Conservation (phyloP, 2,797 vertebrate genomes). For the Babyrousa celebensis region DNA sequence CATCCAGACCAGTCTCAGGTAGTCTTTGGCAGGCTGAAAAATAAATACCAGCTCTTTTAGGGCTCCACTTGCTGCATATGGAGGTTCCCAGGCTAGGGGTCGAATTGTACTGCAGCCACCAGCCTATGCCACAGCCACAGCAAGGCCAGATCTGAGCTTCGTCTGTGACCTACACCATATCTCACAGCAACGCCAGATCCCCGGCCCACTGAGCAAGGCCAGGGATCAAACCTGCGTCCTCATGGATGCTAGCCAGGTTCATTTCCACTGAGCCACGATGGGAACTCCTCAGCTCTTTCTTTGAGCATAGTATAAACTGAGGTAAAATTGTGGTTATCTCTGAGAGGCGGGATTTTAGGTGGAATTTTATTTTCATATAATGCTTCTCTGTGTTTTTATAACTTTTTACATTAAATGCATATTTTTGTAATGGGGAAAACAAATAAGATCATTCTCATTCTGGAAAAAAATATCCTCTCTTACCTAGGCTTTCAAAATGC, state of each 20-base stretch:
- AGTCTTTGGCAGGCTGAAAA: background rate
- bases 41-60: background rate
- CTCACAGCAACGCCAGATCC: no score
- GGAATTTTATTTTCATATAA: conserved; percentile 28
- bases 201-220: no score
- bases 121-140: no score
- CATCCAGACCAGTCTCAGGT: background rate
- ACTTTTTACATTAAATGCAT: conserved; percentile 7
- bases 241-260: no score
- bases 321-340: background rate
- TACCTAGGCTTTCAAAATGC: conserved; percentile 9
- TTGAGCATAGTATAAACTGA: conserved; percentile 29
- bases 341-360: background rate
- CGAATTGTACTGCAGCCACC: no score
- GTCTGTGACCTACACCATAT: no score
- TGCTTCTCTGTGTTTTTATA: conserved; percentile 43
- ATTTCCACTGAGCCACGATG: no score
- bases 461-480: background rate
- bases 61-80: no score
- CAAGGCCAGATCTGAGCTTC: no score
- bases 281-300: background rate
- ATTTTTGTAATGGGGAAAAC: conserved; percentile 19
- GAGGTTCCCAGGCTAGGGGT: no score
- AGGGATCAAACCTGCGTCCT: no score
- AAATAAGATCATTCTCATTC: conserved; percentile 53